Conservation (phyloP, 2,113 vertebrate genomes). For the Balaeniceps rex region DNA sequence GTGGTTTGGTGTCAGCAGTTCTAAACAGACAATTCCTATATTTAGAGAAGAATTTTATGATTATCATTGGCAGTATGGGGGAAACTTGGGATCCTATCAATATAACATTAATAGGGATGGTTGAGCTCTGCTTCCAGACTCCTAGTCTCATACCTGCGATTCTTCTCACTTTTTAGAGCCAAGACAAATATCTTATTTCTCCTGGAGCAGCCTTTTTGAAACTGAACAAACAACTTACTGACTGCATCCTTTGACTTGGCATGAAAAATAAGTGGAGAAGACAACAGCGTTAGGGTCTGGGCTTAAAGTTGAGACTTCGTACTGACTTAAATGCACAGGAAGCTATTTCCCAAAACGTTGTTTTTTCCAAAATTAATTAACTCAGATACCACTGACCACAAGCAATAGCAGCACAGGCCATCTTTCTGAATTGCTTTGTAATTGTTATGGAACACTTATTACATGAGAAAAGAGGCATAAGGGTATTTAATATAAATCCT, state of each 20-base stretch:
- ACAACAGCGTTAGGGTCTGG: neutral
- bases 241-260: neutral
- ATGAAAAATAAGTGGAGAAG: neutral
- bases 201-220: neutral
- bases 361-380: slow-evolving; percentile 42
- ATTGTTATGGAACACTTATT: neutral
- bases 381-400: neutral
- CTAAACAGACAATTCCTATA: neutral
- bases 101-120: neutral
- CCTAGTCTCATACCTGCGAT: neutral
- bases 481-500: neutral
- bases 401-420: neutral
- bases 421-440: neutral
- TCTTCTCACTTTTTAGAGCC: neutral
- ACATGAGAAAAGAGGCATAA: neutral
- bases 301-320: neutral
- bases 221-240: neutral
- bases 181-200: neutral
- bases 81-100: neutral
- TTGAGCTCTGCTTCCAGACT: neutral
- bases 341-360: neutral
- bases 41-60: neutral
- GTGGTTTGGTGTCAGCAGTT: neutral
- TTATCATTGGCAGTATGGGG: neutral
- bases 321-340: neutral